Conservation (phyloP, 2,113 vertebrate genomes). For the Accipiter virgatus region DNA sequence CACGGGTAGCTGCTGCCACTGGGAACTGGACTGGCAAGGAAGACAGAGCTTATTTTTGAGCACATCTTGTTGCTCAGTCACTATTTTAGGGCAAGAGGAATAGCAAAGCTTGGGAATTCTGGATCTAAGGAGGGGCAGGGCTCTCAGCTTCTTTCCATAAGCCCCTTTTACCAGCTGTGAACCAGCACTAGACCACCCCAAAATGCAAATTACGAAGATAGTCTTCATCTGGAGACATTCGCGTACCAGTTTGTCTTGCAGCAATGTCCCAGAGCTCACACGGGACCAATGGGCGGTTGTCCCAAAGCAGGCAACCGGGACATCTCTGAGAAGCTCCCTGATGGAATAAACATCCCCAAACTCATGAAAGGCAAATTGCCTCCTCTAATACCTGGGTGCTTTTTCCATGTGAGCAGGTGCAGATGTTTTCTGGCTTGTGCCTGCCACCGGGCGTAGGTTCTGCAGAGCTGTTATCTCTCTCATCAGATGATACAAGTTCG, state of each 20-base stretch:
- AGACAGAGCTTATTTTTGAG: not conserved
- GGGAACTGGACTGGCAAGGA: not conserved
- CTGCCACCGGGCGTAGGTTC: constrained; percentile 53
- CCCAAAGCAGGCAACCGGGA: not conserved
- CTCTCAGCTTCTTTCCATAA: not conserved
- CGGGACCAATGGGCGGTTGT: accelerated
- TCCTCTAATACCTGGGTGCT: not conserved
- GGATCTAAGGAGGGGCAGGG: not conserved
- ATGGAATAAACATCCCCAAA: not conserved
- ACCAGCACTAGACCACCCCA: not conserved
- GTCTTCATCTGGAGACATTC: not conserved
- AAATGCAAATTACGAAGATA: not conserved
- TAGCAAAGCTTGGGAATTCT: not conserved
- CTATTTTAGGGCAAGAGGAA: not conserved
- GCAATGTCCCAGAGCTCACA: not conserved
- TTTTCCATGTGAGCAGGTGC: constrained; percentile 60
- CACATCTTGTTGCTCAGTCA: not conserved
- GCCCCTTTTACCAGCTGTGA: not conserved
- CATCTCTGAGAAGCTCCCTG: not conserved
- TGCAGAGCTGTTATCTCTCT: constrained; percentile 64
- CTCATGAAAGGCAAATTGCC: constrained; percentile 38
- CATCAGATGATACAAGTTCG: constrained; percentile 62
- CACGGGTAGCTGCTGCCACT: not conserved
- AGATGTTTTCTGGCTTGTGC: constrained; percentile 42
- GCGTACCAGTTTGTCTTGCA: not conserved